phyloP scores from a whole-genome alignment of 2,113 vertebrate genomes.

The Thomomys bottae region DNA sequence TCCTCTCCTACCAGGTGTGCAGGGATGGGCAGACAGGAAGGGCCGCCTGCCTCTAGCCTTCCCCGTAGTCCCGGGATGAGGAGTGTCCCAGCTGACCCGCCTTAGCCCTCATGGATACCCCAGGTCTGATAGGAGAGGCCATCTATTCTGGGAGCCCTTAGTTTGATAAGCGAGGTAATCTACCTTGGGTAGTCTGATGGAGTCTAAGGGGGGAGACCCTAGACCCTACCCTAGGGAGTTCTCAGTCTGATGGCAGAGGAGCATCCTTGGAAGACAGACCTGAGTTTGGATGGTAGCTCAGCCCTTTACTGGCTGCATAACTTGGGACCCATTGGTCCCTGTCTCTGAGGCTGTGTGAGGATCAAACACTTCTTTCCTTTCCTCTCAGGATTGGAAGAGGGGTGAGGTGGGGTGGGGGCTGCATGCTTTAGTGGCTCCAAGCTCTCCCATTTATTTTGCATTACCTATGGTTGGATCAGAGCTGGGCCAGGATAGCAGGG shows the following conservation, averaged over 20 bases:
- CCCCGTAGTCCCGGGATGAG: background rate
- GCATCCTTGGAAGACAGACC: background rate
- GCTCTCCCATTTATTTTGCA: background rate
- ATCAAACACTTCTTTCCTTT: background rate
- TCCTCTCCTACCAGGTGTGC: slow-evolving; percentile 89
- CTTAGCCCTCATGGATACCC: background rate
- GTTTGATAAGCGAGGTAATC: background rate
- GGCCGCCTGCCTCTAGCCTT: background rate
- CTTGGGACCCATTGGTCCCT: background rate
- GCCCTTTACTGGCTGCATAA: background rate
- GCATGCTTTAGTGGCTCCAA: too few species aligned
- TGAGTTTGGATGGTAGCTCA: background rate
- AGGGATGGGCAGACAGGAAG: rapidly evolving
- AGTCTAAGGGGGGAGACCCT: background rate
- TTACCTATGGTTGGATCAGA: rapidly evolving
- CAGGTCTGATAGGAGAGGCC: background rate
- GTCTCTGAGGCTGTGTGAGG: background rate
- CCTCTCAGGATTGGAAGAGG: background rate
- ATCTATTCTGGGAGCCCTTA: background rate
- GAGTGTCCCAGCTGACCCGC: background rate
- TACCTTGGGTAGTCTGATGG: background rate
- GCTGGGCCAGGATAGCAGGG: background rate
- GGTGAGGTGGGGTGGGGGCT: rapidly evolving
- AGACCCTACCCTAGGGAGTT: background rate
- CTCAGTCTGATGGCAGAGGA: background rate